A percentile compares a stretch with the other conserved stretches of the same genome.
phyloP scores from a whole-genome alignment of 2,113 vertebrate species.

The Perca fluviatilis region DNA sequence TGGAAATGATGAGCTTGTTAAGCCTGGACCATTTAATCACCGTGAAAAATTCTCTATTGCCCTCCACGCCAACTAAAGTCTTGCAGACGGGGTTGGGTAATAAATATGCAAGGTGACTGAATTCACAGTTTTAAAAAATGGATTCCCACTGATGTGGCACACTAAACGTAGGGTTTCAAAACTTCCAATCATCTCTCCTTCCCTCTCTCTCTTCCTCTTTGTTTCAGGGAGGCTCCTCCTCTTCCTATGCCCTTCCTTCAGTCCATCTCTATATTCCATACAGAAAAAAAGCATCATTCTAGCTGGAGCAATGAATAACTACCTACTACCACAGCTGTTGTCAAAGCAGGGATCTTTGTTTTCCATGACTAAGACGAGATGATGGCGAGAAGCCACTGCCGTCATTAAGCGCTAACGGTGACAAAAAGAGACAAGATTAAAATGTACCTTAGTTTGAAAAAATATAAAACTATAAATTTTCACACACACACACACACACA shows the following conservation, averaged over 20 bases:
- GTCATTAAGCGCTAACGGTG: too few relatives aligned
- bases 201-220: neutral
- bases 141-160: slow-evolving; percentile 4
- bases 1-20: slow-evolving; percentile 69
- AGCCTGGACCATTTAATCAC: slow-evolving; percentile 55
- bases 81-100: slow-evolving; percentile 25
- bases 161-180: slow-evolving; percentile 2
- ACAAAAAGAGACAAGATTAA: too few relatives aligned
- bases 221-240: neutral
- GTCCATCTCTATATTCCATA: neutral
- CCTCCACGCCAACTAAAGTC: slow-evolving; percentile 24
- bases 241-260: slow-evolving; percentile 3
- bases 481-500: too few relatives aligned
- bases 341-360: too few relatives aligned
- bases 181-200: slow-evolving; percentile 2
- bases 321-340: neutral
- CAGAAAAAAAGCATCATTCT: slow-evolving; percentile 16
- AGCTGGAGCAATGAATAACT: slow-evolving; percentile 4
- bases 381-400: too few relatives aligned
- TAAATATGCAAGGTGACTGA: slow-evolving; percentile 38
- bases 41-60: slow-evolving; percentile 47
- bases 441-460: too few relatives aligned
- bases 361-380: too few relatives aligned
- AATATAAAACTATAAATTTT: too few relatives aligned
- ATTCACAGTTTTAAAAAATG: slow-evolving; percentile 41